phyloP scores from a whole-genome alignment of 2,888 invertebrate genomes.

The Laothoe populi region DNA sequence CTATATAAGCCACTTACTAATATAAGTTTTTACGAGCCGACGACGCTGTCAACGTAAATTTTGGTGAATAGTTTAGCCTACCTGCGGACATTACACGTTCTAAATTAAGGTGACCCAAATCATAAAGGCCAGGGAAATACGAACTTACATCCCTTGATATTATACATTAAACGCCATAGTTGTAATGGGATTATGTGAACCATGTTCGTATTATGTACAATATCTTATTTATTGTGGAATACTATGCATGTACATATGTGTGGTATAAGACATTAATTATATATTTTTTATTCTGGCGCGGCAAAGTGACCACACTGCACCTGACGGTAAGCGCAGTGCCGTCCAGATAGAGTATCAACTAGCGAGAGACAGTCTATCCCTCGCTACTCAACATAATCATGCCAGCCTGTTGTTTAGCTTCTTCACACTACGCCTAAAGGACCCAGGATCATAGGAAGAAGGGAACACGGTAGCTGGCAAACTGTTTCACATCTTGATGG shows the following conservation, averaged over 20 bases:
- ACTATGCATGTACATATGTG: neutral
- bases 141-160: neutral
- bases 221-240: neutral
- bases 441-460: too few species aligned
- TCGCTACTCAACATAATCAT: too few species aligned
- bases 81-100: slow-evolving; percentile 16
- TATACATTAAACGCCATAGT: neutral
- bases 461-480: too few species aligned
- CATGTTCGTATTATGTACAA: neutral
- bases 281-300: too few species aligned
- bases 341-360: too few species aligned
- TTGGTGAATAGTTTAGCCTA: slow-evolving; percentile 38
- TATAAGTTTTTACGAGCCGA: slow-evolving; percentile 43
- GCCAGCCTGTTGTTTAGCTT: too few species aligned
- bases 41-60: slow-evolving; percentile 45
- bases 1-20: slow-evolving; percentile 46
- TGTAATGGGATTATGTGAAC: neutral
- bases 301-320: too few species aligned
- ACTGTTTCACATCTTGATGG: too few species aligned
- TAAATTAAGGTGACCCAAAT: slow-evolving; percentile 29
- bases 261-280: neutral
- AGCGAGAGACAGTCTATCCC: too few species aligned
- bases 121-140: neutral
- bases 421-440: too few species aligned
- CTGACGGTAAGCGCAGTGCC: too few species aligned